phyloP scores from a whole-genome alignment of 2,797 vertebrate species.

The Peromyscus aztecus region DNA sequence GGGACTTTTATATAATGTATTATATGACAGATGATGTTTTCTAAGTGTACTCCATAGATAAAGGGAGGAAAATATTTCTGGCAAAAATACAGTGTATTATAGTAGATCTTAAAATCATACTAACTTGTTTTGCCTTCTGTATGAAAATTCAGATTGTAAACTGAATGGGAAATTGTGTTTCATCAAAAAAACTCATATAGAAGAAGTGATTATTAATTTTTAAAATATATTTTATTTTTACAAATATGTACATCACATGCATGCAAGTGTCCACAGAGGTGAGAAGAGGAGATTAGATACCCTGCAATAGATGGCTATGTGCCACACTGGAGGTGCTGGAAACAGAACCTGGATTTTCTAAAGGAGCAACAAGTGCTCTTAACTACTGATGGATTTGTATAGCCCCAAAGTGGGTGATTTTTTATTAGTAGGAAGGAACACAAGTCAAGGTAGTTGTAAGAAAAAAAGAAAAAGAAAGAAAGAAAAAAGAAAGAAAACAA shows the following conservation, averaged over 20 bases:
- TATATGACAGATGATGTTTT: neutral
- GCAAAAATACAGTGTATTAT: neutral
- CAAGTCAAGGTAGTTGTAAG: neutral
- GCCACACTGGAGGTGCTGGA: neutral
- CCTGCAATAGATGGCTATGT: neutral
- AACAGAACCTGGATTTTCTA: neutral
- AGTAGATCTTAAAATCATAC: neutral
- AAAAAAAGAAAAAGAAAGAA: neutral
- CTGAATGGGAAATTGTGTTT: neutral
- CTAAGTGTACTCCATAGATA: neutral
- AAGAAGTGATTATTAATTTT: neutral
- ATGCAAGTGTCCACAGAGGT: neutral
- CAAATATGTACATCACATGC: neutral
- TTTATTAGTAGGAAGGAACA: constrained; percentile 3
- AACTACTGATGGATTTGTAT: no score
- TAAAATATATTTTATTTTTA: neutral
- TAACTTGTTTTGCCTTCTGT: constrained; percentile 2
- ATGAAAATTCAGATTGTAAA: constrained; percentile 49
- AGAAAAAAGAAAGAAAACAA: neutral
- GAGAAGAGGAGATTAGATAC: neutral
- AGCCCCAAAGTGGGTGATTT: neutral
- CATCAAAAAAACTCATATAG: constrained; percentile 4
- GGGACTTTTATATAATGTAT: neutral
- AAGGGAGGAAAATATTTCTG: neutral
- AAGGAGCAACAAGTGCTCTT: neutral